Evolutionary conservation across 2,797 vertebrate genomes (phyloP), one percentile per base, ranked within the genome.

Genomic region (Gouania willdenowi): DNA sequence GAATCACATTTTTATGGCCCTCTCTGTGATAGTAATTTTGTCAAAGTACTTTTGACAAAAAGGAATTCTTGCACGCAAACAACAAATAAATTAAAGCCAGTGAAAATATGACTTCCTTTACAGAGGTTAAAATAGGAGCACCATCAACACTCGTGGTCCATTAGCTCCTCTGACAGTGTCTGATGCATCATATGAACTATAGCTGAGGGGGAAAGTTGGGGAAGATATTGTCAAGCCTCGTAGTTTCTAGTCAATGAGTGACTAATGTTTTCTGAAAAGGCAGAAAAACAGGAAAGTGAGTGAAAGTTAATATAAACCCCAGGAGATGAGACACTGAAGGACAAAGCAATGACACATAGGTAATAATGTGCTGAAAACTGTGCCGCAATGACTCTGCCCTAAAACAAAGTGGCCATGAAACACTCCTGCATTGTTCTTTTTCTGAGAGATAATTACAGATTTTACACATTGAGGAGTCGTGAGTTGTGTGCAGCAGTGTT

Each of bases 401-500:
- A 32, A 72, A 66, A 68, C 63, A 44, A 69, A 58, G 55, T 65
- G 54, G 60, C 46, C 70, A 66, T 72, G 66, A 72, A 72, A 54
- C 40, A 28, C 53, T 66, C 41, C 20, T 35, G 34, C 64, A 71
- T 79, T 77, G 77, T 75, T 82, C 75, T 46, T 58, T n/a, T 47
- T 54, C 58, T 41, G 47, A 68, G 53, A 66, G 71, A 67, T 84
- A 84, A 82, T 82, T 79, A 71, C 75, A 74, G 73, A 63, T 72
- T 80, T 75, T 60, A 68, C 68, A 68, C 68, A 6, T 70, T 61
- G 68, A 66, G 64, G 68, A 77, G 63, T 74, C 59, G 23, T 2
- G 20, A 26, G 16, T 45, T 18, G 55, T 55, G 44, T 64, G 75
- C 62, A 50, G 66, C 45, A 1, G 54, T 68, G 73, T 72, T 68